These are phyloP conservation scores for Fregetta grallaria DNA, from an alignment of 2,113 vertebrate genomes.

Conservation along the genomic window DNA sequence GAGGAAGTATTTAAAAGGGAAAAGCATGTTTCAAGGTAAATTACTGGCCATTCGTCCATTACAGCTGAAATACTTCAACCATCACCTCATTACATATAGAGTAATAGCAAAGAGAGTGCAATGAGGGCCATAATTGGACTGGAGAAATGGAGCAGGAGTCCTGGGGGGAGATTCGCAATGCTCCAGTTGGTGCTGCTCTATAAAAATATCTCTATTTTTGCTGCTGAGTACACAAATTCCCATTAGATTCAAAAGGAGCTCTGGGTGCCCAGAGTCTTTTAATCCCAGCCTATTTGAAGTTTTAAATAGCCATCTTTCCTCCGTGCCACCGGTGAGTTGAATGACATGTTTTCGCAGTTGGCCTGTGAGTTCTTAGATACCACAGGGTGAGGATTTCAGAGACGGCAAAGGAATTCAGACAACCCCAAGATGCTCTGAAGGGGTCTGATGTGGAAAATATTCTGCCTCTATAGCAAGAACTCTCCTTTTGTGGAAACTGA, in stretches of 20 bases:
- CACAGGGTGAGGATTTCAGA: background rate
- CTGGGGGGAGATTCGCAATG: background rate
- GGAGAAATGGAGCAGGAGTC: background rate
- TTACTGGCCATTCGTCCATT: background rate
- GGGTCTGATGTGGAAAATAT: background rate
- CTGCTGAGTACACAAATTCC: background rate
- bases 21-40: background rate
- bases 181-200: background rate
- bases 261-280: background rate
- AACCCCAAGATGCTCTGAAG: background rate
- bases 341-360: background rate
- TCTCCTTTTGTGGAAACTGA: fast-evolving
- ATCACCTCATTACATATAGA: background rate
- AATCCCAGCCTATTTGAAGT: background rate
- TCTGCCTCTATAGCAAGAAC: fast-evolving
- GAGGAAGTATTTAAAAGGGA: background rate
- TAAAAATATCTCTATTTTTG: background rate
- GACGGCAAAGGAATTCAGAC: background rate
- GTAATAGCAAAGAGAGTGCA: background rate
- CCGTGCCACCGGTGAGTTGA: fast-evolving
- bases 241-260: background rate
- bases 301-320: background rate
- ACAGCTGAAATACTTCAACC: background rate
- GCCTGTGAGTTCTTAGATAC: background rate
- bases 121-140: background rate